Conservation (phyloP, 1,140 invertebrate genomes). For the Latrodectus geometricus region DNA sequence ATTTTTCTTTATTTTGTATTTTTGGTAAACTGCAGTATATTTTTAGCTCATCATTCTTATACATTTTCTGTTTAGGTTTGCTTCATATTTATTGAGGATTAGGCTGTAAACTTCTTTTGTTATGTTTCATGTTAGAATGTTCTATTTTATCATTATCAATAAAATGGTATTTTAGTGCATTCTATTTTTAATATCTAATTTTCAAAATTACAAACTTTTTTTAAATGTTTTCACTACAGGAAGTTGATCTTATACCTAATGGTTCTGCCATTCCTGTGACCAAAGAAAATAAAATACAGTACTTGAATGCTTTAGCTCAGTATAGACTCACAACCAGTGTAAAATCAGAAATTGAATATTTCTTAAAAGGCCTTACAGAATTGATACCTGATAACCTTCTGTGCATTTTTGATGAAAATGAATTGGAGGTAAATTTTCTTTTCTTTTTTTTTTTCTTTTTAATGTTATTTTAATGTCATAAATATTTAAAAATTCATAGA, state of each 20-base stretch:
- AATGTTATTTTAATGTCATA: too few relatives aligned
- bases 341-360: slow-evolving; percentile 86
- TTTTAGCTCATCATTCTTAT: too few relatives aligned
- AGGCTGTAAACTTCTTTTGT: too few relatives aligned
- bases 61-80: too few relatives aligned
- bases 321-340: slow-evolving; percentile 85
- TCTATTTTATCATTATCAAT: too few relatives aligned
- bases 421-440: slow-evolving; percentile 80
- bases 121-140: too few relatives aligned
- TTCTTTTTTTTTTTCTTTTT: too few relatives aligned
- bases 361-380: slow-evolving; percentile 89
- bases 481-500: too few relatives aligned
- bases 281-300: slow-evolving; percentile 83
- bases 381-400: slow-evolving; percentile 92
- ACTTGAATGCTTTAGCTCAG: slow-evolving; percentile 89
- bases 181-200: slow-evolving; percentile 5
- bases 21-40: too few relatives aligned
- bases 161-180: not conserved
- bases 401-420: slow-evolving; percentile 96
- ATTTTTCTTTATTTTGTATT: too few relatives aligned
- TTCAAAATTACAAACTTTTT: slow-evolving; percentile 19
- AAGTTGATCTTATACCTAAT: slow-evolving; percentile 80
- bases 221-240: slow-evolving; percentile 65
- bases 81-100: too few relatives aligned
- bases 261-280: slow-evolving; percentile 79